phyloP scores from a whole-genome alignment of 2,888 invertebrate species.

The Lepidocyrtoides sp. region DNA sequence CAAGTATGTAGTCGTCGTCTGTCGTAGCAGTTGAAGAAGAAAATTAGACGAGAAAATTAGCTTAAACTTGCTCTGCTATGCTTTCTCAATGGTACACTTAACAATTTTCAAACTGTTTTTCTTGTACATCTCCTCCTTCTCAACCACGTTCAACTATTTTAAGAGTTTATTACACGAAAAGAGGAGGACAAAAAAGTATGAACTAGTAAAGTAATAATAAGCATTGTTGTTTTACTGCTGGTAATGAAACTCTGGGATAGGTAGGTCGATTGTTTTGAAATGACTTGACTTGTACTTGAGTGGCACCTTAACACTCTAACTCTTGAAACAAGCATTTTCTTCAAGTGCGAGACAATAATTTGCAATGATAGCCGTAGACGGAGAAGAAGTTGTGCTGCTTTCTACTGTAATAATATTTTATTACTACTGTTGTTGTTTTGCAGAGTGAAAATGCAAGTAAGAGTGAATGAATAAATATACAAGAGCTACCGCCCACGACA shows the following conservation, averaged over 20 bases:
- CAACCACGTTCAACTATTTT: conserved; percentile 12
- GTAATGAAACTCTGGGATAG: conserved; percentile 39
- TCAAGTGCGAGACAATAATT: conserved; percentile 38
- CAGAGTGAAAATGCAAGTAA: too few relatives aligned
- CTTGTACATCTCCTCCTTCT: background rate
- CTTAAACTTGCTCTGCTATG: background rate
- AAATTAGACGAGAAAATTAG: conserved; percentile 67
- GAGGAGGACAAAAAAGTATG: background rate
- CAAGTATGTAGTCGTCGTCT: too few relatives aligned
- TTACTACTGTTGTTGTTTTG: too few relatives aligned
- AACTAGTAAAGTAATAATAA: background rate
- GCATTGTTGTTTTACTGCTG: conserved; percentile 7
- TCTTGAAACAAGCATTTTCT: background rate
- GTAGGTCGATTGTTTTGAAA: conserved; percentile 22
- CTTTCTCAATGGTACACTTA: conserved; percentile 69
- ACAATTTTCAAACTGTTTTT: conserved; percentile 66
- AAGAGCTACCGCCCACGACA: background rate
- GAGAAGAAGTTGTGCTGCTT: background rate
- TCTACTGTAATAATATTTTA: background rate
- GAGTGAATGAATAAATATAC: background rate
- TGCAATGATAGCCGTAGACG: background rate
- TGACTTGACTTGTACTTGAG: background rate
- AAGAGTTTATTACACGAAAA: background rate
- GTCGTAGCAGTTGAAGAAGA: conserved; percentile 38
- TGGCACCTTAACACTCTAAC: background rate